phyloP scores from a whole-genome alignment of 2,888 invertebrate genomes.

The Thysanoteuthis rhombus region DNA sequence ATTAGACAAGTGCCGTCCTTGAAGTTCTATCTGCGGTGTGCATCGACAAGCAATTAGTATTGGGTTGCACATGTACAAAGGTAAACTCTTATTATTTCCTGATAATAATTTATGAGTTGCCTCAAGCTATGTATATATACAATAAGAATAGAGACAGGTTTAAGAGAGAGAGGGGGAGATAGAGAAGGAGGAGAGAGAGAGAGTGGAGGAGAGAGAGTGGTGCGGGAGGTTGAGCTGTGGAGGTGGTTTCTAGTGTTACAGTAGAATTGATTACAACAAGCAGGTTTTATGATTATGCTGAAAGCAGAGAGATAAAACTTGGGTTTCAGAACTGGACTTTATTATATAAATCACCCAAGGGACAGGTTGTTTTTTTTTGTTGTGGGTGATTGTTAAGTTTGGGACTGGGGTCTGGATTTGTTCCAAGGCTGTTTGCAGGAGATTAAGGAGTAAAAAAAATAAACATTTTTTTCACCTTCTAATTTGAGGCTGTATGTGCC shows the following conservation, averaged over 20 bases:
- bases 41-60: neutral
- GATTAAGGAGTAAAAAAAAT: neutral
- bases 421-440: neutral
- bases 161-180: neutral
- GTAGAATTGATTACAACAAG: neutral
- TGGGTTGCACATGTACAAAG: neutral
- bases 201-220: neutral
- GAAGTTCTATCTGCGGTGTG: neutral
- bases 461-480: neutral
- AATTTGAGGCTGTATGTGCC: too few relatives aligned
- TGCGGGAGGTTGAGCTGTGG: neutral
- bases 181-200: neutral
- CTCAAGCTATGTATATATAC: neutral
- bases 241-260: neutral
- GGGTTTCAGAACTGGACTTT: neutral
- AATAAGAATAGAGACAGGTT: neutral
- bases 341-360: neutral
- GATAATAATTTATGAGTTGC: neutral
- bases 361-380: neutral
- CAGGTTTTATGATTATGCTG: neutral
- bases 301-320: neutral
- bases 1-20: neutral
- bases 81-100: neutral
- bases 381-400: neutral
- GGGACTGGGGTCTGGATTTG: too few relatives aligned